These are phyloP conservation scores for Branchipolynoe longqiensis DNA, from an alignment of 2,888 invertebrate genomes.

Conservation along the genomic window DNA sequence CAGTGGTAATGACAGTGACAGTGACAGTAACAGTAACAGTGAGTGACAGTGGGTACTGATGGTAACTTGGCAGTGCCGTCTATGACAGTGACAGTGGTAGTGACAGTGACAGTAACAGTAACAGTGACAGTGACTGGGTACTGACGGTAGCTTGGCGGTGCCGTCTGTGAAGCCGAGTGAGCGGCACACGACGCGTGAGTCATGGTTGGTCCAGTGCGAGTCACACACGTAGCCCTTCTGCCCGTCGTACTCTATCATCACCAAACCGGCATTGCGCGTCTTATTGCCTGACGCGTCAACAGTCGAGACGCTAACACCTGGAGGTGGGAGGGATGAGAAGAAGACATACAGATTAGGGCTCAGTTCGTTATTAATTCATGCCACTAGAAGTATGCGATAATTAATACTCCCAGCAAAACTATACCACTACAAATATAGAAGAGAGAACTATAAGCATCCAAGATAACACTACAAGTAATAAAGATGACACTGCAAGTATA, in stretches of 20 bases:
- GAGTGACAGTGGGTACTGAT: too few species aligned
- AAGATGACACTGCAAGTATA: not conserved
- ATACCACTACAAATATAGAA: not conserved
- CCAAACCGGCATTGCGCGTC: constrained; percentile 11
- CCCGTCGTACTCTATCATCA: constrained; percentile 49
- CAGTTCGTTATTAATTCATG: too few species aligned
- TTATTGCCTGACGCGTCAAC: not conserved
- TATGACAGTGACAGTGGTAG: too few species aligned
- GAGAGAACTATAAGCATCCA: not conserved
- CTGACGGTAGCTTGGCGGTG: not conserved
- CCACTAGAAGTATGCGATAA: too few species aligned
- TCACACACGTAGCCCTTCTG: constrained; percentile 38
- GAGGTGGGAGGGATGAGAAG: not conserved
- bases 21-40: too few species aligned
- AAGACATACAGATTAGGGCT: not conserved
- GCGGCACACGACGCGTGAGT: constrained; percentile 26
- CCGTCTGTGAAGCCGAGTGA: constrained; percentile 67
- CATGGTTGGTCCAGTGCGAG: constrained; percentile 6
- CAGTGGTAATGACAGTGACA: too few species aligned
- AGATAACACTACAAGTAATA: not conserved
- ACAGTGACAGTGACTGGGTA: not conserved
- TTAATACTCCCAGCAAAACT: too few species aligned
- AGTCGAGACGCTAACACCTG: not conserved
- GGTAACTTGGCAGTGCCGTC: too few species aligned
- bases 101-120: too few species aligned